Evolutionary conservation across 1,140 invertebrate species (phyloP).

Genomic region (Liolophura sinensis): DNA sequence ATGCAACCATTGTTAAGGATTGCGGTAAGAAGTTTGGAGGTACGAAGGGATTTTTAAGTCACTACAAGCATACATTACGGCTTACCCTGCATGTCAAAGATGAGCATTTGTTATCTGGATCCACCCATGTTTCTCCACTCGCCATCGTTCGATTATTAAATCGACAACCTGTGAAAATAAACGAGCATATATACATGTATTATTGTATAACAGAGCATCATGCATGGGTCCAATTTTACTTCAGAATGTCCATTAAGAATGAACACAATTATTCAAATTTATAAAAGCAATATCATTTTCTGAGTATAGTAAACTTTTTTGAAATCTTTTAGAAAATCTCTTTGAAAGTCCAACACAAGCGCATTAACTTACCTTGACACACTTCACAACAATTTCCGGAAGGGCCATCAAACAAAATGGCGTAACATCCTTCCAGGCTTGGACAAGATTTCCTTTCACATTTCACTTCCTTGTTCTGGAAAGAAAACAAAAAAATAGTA

Average conservation of each 20-base stretch:
- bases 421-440: conserved; percentile 44
- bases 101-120: conserved; percentile 71
- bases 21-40: too few relatives aligned
- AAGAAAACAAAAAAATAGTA: conserved; percentile 10
- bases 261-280: too few relatives aligned
- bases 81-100: conserved; percentile 52
- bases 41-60: too few relatives aligned
- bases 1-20: too few relatives aligned
- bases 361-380: conserved; percentile 37
- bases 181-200: too few relatives aligned
- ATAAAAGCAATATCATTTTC: too few relatives aligned
- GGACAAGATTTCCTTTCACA: conserved; percentile 36
- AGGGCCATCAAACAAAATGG: conserved; percentile 39
- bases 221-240: too few relatives aligned
- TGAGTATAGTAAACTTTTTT: too few relatives aligned
- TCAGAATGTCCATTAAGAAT: too few relatives aligned
- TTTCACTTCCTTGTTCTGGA: conserved; percentile 35
- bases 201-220: too few relatives aligned
- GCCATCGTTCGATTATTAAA: conserved; percentile 71
- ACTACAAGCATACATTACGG: not conserved
- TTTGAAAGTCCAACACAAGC: too few relatives aligned
- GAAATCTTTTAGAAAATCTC: too few relatives aligned
- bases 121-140: conserved; percentile 77
- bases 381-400: conserved; percentile 40
- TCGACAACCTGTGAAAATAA: conserved; percentile 67